Evolutionary conservation across 2,113 vertebrate genomes (phyloP).

Genomic region (Elachura formosa): DNA sequence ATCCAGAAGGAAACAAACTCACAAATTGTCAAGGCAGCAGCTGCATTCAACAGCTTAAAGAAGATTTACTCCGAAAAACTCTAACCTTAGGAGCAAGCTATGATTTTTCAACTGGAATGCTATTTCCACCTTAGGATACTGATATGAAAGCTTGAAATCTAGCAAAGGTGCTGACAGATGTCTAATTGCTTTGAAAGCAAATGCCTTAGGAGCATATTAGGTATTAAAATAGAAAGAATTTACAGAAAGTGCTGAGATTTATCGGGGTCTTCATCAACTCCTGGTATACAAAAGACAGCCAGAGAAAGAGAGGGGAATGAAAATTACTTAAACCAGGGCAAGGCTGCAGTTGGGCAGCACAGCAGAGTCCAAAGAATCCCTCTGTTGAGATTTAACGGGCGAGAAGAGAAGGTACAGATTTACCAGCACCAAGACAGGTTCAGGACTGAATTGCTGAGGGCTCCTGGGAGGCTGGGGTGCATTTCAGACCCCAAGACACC

Average conservation of each 20-base stretch:
- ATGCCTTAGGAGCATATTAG: constrained; percentile 35
- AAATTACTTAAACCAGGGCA: background rate
- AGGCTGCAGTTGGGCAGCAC: background rate
- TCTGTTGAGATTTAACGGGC: background rate
- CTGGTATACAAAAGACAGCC: background rate
- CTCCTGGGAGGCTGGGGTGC: background rate
- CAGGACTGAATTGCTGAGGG: background rate
- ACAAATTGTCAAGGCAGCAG: constrained; percentile 54
- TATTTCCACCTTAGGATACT: constrained; percentile 57
- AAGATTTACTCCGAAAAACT: constrained; percentile 56
- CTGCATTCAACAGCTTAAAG: constrained; percentile 54
- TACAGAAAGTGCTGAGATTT: constrained; percentile 15
- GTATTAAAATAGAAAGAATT: constrained; percentile 34
- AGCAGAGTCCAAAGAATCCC: background rate
- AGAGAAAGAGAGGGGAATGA: background rate
- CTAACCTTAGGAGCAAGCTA: constrained; percentile 8
- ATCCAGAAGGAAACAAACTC: constrained; percentile 61
- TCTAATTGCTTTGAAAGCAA: constrained; percentile 61
- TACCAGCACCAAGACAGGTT: background rate
- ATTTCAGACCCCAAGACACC: background rate
- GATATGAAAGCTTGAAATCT: constrained; percentile 7
- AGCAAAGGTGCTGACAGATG: constrained; percentile 41
- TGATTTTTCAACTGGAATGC: constrained; percentile 52
- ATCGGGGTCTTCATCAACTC: constrained; percentile 3
- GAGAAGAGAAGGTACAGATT: background rate